phyloP scores from a whole-genome alignment of 1,140 invertebrate genomes.

The Maniola jurtina region DNA sequence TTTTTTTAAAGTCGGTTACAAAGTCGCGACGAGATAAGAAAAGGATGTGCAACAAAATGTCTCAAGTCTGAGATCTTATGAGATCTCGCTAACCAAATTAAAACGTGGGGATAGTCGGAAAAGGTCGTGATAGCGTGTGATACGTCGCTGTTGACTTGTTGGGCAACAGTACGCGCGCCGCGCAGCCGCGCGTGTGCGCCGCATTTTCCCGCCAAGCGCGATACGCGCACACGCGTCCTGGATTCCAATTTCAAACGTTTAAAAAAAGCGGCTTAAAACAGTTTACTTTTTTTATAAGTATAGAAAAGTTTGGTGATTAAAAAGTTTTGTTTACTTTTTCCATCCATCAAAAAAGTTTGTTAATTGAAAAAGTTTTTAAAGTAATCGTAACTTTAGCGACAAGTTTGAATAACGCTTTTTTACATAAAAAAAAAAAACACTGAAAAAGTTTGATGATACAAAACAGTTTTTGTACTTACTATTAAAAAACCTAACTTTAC shows the following conservation, averaged over 20 bases:
- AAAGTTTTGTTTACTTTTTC: background rate
- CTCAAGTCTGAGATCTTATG: too few species aligned
- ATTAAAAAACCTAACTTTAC: too few species aligned
- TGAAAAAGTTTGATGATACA: too few species aligned
- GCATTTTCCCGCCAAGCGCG: conserved; percentile 64
- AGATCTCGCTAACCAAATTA: background rate
- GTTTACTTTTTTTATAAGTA: background rate
- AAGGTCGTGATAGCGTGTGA: conserved; percentile 23
- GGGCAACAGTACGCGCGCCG: conserved; percentile 60
- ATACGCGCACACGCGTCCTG: conserved; percentile 46
- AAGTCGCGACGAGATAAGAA: too few species aligned
- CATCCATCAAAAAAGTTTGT: too few species aligned
- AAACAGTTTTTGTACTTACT: too few species aligned
- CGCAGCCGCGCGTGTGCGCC: conserved; percentile 50
- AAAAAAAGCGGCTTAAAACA: background rate
- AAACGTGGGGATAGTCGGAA: conserved; percentile 13
- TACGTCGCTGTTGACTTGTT: conserved; percentile 36
- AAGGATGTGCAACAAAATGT: too few species aligned
- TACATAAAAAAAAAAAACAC: too few species aligned
- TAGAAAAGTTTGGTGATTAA: background rate
- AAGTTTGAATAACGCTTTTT: too few species aligned
- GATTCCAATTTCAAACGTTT: background rate
- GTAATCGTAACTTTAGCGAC: too few species aligned
- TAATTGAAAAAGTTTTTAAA: too few species aligned
- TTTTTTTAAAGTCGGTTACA: too few species aligned